A percentile compares a stretch with the other conserved stretches of the same genome.
These are phyloP conservation scores for Agrochola macilenta DNA, from an alignment of 2,888 invertebrate genomes.

Conservation along the genomic window DNA sequence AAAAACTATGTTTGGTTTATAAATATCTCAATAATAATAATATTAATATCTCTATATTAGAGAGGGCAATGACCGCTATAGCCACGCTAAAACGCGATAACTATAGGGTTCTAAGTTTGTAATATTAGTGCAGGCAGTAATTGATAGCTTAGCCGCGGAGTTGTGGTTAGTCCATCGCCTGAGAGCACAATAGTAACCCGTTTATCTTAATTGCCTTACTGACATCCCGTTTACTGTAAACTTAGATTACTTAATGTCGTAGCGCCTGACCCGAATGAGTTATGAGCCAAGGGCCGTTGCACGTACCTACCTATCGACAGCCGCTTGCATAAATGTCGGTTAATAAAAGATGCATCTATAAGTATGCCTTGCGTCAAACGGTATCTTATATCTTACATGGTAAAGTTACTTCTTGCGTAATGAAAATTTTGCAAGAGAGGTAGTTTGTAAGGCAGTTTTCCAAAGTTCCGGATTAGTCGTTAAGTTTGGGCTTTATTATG, in stretches of 20 bases:
- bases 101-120: constrained; percentile 36
- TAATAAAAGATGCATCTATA: constrained; percentile 11
- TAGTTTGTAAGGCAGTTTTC: constrained; percentile 32
- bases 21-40: too few relatives aligned
- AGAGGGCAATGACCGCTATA: neutral
- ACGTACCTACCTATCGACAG: neutral
- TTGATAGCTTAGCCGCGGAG: constrained; percentile 51
- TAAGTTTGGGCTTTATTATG: constrained; percentile 47
- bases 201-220: constrained; percentile 60
- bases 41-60: too few relatives aligned
- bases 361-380: neutral
- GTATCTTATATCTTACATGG: neutral
- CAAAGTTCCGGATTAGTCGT: constrained; percentile 35
- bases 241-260: constrained; percentile 59
- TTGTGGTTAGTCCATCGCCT: constrained; percentile 37
- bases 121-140: constrained; percentile 34
- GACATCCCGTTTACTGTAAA: constrained; percentile 55
- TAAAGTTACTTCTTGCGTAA: neutral
- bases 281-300: constrained; percentile 27
- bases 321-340: constrained; percentile 3
- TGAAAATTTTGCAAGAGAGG: constrained; percentile 4
- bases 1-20: too few relatives aligned
- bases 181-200: constrained; percentile 54
- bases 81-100: neutral
- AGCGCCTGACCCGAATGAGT: constrained; percentile 46